Percentiles rank a stretch among this genome's conserved stretches.
These are phyloP conservation scores for Aldabrachelys gigantea DNA, from an alignment of 2,113 vertebrate species.

Conservation along the genomic window DNA sequence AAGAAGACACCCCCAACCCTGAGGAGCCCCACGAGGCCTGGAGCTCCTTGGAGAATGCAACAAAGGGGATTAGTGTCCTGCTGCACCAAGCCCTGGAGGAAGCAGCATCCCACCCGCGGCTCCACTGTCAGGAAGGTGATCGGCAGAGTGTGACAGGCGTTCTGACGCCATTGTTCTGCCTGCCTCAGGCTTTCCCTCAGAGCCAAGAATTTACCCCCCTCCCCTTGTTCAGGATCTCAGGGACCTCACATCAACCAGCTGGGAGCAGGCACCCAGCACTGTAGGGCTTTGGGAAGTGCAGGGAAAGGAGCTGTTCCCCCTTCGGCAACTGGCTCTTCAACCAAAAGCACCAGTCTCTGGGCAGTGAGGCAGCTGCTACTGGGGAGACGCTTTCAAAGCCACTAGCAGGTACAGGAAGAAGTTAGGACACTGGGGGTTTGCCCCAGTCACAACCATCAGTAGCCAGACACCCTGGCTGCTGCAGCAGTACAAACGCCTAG, in stretches of 20 bases:
- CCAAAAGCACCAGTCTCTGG: background rate
- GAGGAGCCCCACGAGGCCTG: background rate
- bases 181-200: background rate
- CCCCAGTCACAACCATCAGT: too few species aligned
- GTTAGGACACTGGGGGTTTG: background rate
- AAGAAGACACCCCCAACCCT: background rate
- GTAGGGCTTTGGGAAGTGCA: background rate
- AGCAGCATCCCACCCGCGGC: background rate
- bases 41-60: too few species aligned
- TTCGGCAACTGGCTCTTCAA: background rate
- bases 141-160: background rate
- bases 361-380: too few species aligned
- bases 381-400: background rate
- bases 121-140: background rate
- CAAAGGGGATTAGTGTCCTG: background rate
- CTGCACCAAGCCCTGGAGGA: background rate
- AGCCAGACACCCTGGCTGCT: too few species aligned
- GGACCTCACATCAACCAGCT: background rate
- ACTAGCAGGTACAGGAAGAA: background rate
- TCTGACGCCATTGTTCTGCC: background rate
- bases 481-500: too few species aligned
- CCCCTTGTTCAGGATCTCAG: rapidly evolving
- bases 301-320: background rate
- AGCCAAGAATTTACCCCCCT: background rate
- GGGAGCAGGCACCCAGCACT: background rate